A percentile compares a stretch with the other conserved stretches of the same genome.
Evolutionary conservation across 2,888 invertebrate genomes (phyloP).

Genomic region (Trachelus iudaicus): DNA sequence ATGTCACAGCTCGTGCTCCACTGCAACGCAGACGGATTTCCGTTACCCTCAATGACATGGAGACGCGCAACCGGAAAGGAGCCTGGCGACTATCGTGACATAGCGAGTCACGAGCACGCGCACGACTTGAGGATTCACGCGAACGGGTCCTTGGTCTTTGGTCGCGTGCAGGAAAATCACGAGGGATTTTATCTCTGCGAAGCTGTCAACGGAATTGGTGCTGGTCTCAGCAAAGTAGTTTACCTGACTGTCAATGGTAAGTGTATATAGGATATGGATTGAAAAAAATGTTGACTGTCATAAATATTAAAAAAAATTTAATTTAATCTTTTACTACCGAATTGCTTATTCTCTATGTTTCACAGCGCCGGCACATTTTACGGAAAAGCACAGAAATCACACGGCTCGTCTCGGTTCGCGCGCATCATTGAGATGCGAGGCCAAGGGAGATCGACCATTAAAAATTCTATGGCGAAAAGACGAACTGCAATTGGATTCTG

Average conservation of each 20-base stretch:
- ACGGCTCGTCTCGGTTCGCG: constrained; percentile 60
- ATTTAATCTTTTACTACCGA: not conserved
- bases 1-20: constrained; percentile 72
- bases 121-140: constrained; percentile 69
- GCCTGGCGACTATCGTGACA: constrained; percentile 61
- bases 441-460: constrained; percentile 88
- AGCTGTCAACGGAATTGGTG: constrained; percentile 91
- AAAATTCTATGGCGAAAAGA: constrained; percentile 87
- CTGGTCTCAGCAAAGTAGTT: constrained; percentile 92
- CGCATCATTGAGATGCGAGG: constrained; percentile 80
- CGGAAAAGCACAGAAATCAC: constrained; percentile 73
- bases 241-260: constrained; percentile 90
- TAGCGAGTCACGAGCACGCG: constrained; percentile 57
- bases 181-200: constrained; percentile 94
- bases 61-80: constrained; percentile 82
- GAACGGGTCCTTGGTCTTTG: constrained; percentile 87
- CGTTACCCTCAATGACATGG: constrained; percentile 89
- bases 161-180: constrained; percentile 85
- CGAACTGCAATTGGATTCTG: constrained; percentile 66
- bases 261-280: constrained; percentile 42
- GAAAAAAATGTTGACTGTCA: constrained; percentile 6
- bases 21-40: constrained; percentile 93
- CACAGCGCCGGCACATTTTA: constrained; percentile 85
- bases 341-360: not conserved
- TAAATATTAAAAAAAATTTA: not conserved